Evolutionary conservation across 2,888 invertebrate species (phyloP).

Genomic region (Xestoiulus laeticollis): DNA sequence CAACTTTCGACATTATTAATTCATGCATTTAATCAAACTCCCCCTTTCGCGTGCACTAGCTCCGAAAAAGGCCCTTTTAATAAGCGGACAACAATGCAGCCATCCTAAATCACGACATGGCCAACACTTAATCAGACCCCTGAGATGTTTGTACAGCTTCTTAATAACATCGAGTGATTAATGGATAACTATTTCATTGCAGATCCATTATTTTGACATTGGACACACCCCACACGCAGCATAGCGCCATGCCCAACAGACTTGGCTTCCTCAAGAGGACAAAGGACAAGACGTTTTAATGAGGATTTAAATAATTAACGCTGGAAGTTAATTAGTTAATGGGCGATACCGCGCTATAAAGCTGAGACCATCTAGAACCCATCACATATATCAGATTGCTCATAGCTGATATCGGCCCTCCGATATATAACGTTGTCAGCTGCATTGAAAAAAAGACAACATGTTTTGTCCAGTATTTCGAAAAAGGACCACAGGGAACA

Average conservation of each 20-base stretch:
- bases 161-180: background rate
- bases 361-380: background rate
- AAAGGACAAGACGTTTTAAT: background rate
- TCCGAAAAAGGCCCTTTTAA: background rate
- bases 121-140: background rate
- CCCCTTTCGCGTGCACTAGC: background rate
- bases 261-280: background rate
- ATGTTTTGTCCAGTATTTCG: constrained; percentile 52
- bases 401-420: background rate
- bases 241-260: no score
- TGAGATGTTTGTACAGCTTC: background rate
- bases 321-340: constrained; percentile 1
- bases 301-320: background rate
- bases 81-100: background rate
- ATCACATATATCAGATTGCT: background rate
- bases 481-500: constrained; percentile 39
- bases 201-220: background rate
- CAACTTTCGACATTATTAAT: background rate
- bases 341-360: background rate
- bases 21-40: background rate
- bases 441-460: background rate
- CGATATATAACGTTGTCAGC: background rate
- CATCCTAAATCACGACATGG: constrained; percentile 2
- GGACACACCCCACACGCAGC: background rate
- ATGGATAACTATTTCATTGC: background rate